These are phyloP conservation scores for Brotogeris chrysoptera DNA, from an alignment of 2,797 vertebrate genomes.

Conservation along the genomic window DNA sequence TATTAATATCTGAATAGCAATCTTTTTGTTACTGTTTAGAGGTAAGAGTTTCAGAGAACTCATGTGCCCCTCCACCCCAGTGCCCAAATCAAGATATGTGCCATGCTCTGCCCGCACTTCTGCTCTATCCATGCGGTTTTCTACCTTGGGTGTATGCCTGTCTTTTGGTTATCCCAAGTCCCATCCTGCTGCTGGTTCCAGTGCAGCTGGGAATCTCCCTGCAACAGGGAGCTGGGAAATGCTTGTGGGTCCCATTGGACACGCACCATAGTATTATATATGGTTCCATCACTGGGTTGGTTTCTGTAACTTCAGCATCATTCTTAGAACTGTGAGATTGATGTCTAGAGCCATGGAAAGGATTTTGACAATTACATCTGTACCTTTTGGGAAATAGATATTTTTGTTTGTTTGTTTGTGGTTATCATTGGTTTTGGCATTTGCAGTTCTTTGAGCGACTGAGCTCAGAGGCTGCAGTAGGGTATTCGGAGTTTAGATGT, in stretches of 20 bases:
- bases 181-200: not conserved
- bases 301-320: not conserved
- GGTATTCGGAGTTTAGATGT: not conserved
- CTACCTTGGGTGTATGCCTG: not conserved
- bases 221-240: not conserved
- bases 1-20: not conserved
- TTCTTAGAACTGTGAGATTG: not conserved
- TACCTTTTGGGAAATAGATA: not conserved
- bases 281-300: not conserved
- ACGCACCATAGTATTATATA: fast-evolving
- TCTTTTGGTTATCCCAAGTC: not conserved
- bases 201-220: not conserved
- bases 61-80: fast-evolving
- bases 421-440: fast-evolving
- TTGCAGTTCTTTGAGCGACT: not conserved
- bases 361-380: not conserved
- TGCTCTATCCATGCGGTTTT: not conserved
- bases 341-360: not conserved
- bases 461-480: conserved; percentile 1
- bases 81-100: not conserved
- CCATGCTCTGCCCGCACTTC: not conserved
- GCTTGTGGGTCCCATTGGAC: fast-evolving
- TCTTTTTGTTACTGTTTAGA: not conserved
- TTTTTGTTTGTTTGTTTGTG: not conserved
- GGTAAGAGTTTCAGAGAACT: not conserved